These are phyloP conservation scores for Oreotragus oreotragus DNA, from an alignment of 2,113 vertebrate species.

Conservation along the genomic window DNA sequence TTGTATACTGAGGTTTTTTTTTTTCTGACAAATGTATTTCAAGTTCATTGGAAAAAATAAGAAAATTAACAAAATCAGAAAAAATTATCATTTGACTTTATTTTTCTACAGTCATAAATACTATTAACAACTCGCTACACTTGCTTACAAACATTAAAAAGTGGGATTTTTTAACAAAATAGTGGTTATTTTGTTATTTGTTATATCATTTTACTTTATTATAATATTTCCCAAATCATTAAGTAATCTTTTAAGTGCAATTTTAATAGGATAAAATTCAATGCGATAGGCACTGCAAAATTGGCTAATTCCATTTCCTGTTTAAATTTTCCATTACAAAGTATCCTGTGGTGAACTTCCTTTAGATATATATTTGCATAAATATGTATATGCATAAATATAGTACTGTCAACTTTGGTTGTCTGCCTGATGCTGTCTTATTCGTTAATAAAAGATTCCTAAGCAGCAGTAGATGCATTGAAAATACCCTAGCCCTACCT, in stretches of 20 bases:
- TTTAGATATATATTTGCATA: not conserved
- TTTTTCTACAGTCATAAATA: not conserved
- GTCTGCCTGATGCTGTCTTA: not conserved
- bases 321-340: not conserved
- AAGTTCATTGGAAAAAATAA: not conserved
- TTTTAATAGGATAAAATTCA: conserved; percentile 4
- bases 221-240: not conserved
- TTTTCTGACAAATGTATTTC: not conserved
- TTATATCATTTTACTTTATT: not conserved
- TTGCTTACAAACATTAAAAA: not conserved
- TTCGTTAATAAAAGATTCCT: not conserved
- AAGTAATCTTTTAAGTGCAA: not conserved
- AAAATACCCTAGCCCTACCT: not conserved
- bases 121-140: not conserved
- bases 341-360: not conserved
- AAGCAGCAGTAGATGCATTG: not conserved
- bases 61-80: not conserved
- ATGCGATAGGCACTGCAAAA: not conserved
- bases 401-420: not conserved
- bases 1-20: not conserved
- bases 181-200: not conserved
- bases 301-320: not conserved
- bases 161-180: not conserved
- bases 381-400: not conserved
- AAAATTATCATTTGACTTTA: not conserved